A percentile compares a stretch with the other conserved stretches of the same genome.
These are phyloP conservation scores for Florisuga fusca DNA, from an alignment of 2,797 vertebrate species.

Conservation along the genomic window DNA sequence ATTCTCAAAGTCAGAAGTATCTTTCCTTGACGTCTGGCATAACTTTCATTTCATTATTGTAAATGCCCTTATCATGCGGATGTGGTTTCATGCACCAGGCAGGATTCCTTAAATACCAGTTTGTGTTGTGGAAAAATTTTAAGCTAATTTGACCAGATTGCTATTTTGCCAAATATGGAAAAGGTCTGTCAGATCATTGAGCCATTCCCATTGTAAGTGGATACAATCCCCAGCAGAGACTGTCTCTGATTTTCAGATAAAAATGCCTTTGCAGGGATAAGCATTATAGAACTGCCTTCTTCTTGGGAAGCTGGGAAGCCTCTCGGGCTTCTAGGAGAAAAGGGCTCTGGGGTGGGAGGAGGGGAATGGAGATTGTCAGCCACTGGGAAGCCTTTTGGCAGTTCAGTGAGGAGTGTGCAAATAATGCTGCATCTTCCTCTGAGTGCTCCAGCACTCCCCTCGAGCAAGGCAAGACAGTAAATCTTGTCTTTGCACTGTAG, in stretches of 20 bases:
- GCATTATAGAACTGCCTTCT: neutral
- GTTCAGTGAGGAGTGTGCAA: neutral
- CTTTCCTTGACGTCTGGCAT: neutral
- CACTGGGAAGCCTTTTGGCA: neutral
- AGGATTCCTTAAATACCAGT: neutral
- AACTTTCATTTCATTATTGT: neutral
- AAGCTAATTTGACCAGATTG: neutral
- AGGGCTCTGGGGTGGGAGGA: neutral
- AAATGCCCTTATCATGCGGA: neutral
- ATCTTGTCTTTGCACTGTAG: neutral
- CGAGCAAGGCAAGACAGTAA: neutral
- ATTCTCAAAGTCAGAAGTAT: neutral
- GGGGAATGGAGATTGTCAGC: neutral
- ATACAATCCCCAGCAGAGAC: neutral
- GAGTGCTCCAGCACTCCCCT: neutral
- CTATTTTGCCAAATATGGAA: neutral
- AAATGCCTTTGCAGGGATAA: neutral
- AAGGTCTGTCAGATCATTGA: neutral
- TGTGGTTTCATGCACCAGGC: neutral
- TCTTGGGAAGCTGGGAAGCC: neutral
- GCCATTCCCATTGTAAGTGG: neutral
- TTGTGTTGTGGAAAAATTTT: neutral
- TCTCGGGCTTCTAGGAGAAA: neutral
- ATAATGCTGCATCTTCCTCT: neutral
- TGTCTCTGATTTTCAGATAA: neutral